Evolutionary conservation across 2,888 invertebrate species (phyloP).

Genomic region (Cactoblastis cactorum): DNA sequence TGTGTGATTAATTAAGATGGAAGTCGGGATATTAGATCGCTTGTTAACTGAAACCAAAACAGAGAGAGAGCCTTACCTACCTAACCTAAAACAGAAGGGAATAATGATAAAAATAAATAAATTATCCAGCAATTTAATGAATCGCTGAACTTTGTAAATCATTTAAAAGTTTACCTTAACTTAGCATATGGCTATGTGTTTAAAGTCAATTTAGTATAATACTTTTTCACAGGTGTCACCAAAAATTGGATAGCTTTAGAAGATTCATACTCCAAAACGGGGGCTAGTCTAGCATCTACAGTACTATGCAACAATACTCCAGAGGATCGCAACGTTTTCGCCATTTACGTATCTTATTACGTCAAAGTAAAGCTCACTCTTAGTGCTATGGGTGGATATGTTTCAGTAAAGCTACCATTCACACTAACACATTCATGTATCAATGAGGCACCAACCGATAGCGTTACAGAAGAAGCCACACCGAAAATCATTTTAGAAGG

Average conservation of each 20-base stretch:
- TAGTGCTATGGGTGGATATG: constrained; percentile 89
- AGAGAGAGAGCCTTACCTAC: no score
- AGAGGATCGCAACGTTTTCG: constrained; percentile 91
- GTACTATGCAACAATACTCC: constrained; percentile 77
- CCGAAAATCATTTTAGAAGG: constrained; percentile 71
- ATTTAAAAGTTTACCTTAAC: no score
- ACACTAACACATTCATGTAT: constrained; percentile 86
- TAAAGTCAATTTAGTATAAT: not conserved
- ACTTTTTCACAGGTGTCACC: constrained; percentile 82
- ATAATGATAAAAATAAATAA: no score
- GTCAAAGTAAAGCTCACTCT: constrained; percentile 91
- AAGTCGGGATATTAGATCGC: no score
- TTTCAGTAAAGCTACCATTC: constrained; percentile 89
- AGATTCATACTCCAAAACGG: constrained; percentile 87
- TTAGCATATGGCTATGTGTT: no score
- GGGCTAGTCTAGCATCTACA: constrained; percentile 81
- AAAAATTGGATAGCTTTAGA: constrained; percentile 96
- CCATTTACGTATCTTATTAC: constrained; percentile 94
- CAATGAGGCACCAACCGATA: constrained; percentile 80
- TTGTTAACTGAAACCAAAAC: no score
- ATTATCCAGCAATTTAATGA: no score
- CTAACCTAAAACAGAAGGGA: no score
- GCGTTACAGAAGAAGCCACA: constrained; percentile 71
- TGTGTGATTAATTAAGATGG: no score
- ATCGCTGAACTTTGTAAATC: no score